Evolutionary conservation across 2,888 invertebrate genomes (phyloP), one percentile per base, ranked within the genome.

Genomic region (Drosophila hamatofila): DNA sequence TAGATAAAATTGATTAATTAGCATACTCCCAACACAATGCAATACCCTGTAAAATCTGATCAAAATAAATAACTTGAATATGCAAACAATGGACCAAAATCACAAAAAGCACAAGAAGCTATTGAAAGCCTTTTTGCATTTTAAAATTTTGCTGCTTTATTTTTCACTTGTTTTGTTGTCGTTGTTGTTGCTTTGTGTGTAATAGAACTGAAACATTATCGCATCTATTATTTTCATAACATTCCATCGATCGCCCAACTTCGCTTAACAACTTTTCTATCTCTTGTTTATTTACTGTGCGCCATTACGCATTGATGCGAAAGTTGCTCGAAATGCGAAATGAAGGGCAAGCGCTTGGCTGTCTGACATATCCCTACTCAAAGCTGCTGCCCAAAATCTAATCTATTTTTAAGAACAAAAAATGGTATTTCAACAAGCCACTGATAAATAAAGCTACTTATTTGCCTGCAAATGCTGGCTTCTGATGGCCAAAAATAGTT

Each of bases 161-260:
- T 39, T 62, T 3, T 3, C 1, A 5, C 5, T 23, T 11, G 5
- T 23, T 49, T 23, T 14, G 12, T 27, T 23, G 18, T n/a, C n/a
- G n/a, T 25, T 46, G 4, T 44, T 54, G 44, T n/a, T 23, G 44
- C 27, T 30, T 49, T 41, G 56, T 39, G 21, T 55, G 51, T 11
- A 25, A 30, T 39, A 25, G 33, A 41, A 30, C 23, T 12, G 33
- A 56, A 44, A 59, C 55, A 66, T 74, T 75, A 68, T 76, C 69
- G 60, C 57, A 64, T 77, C 69, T 73, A 48, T 73, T 77, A 73
- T 76, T 73, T 51, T 58, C 51, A 58, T 68, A 73, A 63, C 49
- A 77, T 77, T 76, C 64, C 58, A 76, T 69, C 61, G 61, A 59
- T 76, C 60, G 57, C 27, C 21, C 8, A 16, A 0, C 12, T 7